phyloP scores from a whole-genome alignment of 2,888 invertebrate genomes.

The Tolmerus cingulatus region DNA sequence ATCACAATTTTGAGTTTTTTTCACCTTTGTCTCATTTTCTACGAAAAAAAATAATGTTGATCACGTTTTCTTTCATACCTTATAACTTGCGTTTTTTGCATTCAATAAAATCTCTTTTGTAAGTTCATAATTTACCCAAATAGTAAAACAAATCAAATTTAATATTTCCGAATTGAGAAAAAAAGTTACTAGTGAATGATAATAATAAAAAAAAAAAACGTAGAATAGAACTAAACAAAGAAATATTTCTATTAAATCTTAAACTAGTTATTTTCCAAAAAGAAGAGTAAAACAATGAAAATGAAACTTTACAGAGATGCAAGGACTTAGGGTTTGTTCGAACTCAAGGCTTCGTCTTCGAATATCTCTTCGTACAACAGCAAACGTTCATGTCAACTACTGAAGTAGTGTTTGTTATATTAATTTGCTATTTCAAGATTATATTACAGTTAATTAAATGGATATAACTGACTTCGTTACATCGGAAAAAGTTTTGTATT shows the following conservation, averaged over 20 bases:
- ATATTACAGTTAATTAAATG: not conserved
- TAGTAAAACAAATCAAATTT: not conserved
- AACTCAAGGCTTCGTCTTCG: not conserved
- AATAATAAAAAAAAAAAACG: slow-evolving; percentile 5
- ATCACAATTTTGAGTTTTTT: slow-evolving; percentile 38
- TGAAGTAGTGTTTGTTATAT: not conserved
- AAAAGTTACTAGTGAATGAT: not conserved
- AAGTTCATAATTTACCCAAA: not conserved
- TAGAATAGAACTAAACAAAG: not conserved
- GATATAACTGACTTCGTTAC: not conserved
- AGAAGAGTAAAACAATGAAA: slow-evolving; percentile 21
- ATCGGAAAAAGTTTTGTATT: not conserved
- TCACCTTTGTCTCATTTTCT: slow-evolving; percentile 3
- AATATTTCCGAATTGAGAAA: slow-evolving; percentile 14
- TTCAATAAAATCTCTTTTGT: not conserved
- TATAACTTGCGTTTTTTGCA: not conserved
- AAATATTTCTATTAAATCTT: slow-evolving; percentile 29
- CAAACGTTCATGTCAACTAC: not conserved
- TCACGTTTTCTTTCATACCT: slow-evolving; percentile 10
- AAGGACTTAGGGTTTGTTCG: not conserved
- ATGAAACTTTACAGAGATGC: slow-evolving; percentile 14
- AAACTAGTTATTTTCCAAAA: slow-evolving; percentile 28
- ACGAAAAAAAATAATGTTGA: slow-evolving; percentile 30
- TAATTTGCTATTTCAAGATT: not conserved
- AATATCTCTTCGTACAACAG: not conserved